phyloP scores from a whole-genome alignment of 2,888 invertebrate genomes.

The Eristalinus sepulchralis region DNA sequence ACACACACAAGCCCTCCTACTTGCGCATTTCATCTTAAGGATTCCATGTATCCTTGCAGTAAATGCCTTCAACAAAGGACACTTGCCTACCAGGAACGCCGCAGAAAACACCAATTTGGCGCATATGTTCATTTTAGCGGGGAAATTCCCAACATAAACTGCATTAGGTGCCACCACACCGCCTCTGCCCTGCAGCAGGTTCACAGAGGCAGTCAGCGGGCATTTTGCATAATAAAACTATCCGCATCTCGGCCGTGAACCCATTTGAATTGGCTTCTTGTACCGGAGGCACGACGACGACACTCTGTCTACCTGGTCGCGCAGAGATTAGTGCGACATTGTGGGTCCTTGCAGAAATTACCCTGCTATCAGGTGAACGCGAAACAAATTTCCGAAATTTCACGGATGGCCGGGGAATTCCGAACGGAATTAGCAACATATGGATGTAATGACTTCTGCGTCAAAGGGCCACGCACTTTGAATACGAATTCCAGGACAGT shows the following conservation, averaged over 20 bases:
- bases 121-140: conserved; percentile 33
- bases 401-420: conserved; percentile 41
- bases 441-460: conserved; percentile 49
- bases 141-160: conserved; percentile 63
- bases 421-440: conserved; percentile 42
- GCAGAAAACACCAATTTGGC: conserved; percentile 19
- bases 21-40: not conserved
- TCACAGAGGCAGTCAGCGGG: conserved; percentile 40
- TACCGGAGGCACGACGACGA: not conserved
- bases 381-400: conserved; percentile 42
- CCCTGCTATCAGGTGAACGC: conserved; percentile 42
- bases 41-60: not conserved
- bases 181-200: conserved; percentile 24
- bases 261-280: conserved; percentile 58
- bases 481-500: conserved; percentile 1
- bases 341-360: conserved; percentile 23
- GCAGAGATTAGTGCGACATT: conserved; percentile 36
- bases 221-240: conserved; percentile 62
- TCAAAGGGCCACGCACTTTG: conserved; percentile 26
- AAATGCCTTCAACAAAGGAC: not conserved
- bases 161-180: conserved; percentile 20
- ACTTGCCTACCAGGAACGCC: not conserved
- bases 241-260: not conserved
- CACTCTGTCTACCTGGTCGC: conserved; percentile 31
- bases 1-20: not conserved